Base-by-base conservation (phyloP, 2,888 invertebrate genomes). In the Polymixis lichenea region DNA sequence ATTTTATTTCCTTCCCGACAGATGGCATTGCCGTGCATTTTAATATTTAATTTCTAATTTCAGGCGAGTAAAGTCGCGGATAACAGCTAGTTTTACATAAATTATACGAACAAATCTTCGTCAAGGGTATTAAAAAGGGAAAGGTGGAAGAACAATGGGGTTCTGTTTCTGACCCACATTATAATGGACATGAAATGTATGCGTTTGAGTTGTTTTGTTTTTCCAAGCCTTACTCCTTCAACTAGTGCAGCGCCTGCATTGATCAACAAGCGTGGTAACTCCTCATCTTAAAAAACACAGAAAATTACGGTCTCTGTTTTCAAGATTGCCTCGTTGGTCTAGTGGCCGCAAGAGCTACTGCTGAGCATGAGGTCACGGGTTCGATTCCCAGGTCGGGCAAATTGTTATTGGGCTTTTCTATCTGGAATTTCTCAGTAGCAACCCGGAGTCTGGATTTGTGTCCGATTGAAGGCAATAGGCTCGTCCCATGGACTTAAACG, bases 21-120 rank as follows among this genome's bases (percentile, higher is more conserved):
- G 85, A 80, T 88, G 83, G 88, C 88, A 78, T 87, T 70, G 71
- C 79, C 61, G 77, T 25, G 69, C 79, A 51, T 80, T 77, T 87
- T 78, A 87, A 87, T 87, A 87, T 87, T 87, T 87, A 87, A 88
- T 86, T 87, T 87, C 87, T 88, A 84, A 87, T 87, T 87, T 81
- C 83, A 74, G 65, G 32, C 68, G 71, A 88, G 80, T 84, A 80
- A 84, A 87, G 87, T 82, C 86, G 75, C 72, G 88, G 80, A 82
- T 88, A 86, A 84, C 78, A 69, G 83, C 77, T 88, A 80, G 88
- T 84, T 83, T 76, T 88, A 83, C 83, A 87, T 87, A 88, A 88
- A 69, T 87, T 77, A 88, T 83, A 88, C 19, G 72, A 79, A 88
- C 84, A 88, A 88, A 86, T 87, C 88, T 84, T 83, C 80, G 80